phyloP scores from a whole-genome alignment of 2,113 vertebrate species.

The Lophochroa leadbeateri region DNA sequence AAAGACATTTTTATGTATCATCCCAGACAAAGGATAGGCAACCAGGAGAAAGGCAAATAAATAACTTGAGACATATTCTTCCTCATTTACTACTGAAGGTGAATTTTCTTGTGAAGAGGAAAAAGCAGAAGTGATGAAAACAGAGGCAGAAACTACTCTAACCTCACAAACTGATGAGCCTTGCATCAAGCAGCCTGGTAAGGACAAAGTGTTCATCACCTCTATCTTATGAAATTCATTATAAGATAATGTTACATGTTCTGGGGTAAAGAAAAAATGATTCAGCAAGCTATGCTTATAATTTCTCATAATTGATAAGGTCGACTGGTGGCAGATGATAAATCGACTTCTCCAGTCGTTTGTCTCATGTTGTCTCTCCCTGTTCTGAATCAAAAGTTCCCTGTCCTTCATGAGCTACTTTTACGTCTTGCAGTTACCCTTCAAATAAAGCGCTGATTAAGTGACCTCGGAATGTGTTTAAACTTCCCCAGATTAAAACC shows the following conservation, averaged over 20 bases:
- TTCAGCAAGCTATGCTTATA: not conserved
- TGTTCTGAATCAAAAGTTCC: not conserved
- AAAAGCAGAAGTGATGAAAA: not conserved
- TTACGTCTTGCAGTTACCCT: not conserved
- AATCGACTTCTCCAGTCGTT: not conserved
- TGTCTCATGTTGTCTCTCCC: not conserved
- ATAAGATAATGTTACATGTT: not conserved
- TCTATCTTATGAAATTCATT: not conserved
- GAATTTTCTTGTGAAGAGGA: not conserved
- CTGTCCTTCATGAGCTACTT: not conserved
- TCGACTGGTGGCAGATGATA: not conserved
- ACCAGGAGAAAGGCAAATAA: not conserved
- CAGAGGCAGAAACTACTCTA: not conserved
- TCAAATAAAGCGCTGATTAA: conserved; percentile 3
- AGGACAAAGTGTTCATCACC: not conserved
- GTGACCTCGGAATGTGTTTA: not conserved
- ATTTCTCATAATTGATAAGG: conserved; percentile 18
- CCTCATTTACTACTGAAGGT: not conserved
- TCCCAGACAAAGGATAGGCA: not conserved
- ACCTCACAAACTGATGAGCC: not conserved
- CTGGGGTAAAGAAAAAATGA: not conserved
- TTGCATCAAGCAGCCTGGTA: not conserved
- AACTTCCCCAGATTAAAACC: conserved; percentile 7
- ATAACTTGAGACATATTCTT: not conserved
- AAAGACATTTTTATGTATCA: not conserved